Evolutionary conservation across 2,113 vertebrate species (phyloP).

Genomic region (Chlorodrepanis virens): DNA sequence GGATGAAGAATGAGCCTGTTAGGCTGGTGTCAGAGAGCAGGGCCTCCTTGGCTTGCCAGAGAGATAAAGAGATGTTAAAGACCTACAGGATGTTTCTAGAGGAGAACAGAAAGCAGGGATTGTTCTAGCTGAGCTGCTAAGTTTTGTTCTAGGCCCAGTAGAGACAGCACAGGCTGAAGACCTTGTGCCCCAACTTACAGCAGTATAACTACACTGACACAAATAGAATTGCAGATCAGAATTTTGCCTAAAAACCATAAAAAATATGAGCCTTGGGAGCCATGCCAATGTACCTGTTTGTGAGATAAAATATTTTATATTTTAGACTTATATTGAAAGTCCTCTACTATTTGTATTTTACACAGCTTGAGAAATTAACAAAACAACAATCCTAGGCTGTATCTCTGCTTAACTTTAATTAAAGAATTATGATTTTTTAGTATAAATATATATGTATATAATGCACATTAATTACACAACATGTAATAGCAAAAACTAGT

Average conservation of each 20-base stretch:
- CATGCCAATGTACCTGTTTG: neutral
- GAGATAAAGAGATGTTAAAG: neutral
- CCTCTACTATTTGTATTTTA: neutral
- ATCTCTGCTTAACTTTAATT: neutral
- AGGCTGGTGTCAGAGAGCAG: neutral
- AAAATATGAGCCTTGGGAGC: neutral
- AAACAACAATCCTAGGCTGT: neutral
- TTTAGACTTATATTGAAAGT: neutral
- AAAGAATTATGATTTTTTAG: neutral
- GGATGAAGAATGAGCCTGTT: neutral
- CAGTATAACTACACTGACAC: neutral
- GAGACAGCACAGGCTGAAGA: neutral
- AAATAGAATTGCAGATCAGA: neutral
- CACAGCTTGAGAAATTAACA: neutral
- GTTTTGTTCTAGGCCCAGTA: neutral
- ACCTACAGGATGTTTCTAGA: neutral
- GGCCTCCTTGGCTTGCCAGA: neutral
- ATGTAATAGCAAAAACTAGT: neutral
- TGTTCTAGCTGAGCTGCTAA: neutral
- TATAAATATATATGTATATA: no score
- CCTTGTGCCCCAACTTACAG: neutral
- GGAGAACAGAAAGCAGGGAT: neutral
- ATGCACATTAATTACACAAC: neutral
- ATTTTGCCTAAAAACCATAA: neutral
- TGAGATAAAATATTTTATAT: neutral